Base-by-base conservation (phyloP, 2,797 vertebrate genomes). In the Sebastes trivittatus region DNA sequence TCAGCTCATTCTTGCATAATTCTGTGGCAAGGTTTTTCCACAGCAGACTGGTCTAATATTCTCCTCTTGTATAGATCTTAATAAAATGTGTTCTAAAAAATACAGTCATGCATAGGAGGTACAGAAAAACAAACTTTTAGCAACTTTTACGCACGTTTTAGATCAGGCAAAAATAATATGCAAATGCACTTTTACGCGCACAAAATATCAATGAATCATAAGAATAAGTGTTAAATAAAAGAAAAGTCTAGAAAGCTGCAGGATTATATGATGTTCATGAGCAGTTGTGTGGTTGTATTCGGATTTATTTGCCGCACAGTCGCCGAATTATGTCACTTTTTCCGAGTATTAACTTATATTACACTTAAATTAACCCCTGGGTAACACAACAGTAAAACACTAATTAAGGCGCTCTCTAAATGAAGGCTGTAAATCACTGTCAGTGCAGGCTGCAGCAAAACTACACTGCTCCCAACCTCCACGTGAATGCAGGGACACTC, bases 371-470 rank as follows among this genome's bases (percentile, higher is more conserved):
- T 93, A 92, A 92, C 87, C 85, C 84, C 66, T 68, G 89, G 82
- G 86, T 75, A 87, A 89, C 75, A 77, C 85, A 81, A 94, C 93
- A 91, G 85, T 90, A 95, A 94, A 94, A 94, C 90, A 92, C 87
- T 95, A 95, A 94, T 95, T 94, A 95, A 93, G 85, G 86, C 82
- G 76, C 82, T 87, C 84, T 93, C 90, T 89, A 94, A 95, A 95
- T 92, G 88, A 94, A 93, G 82, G 90, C 49, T 90, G 86, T 92
- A 92, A 94, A 94, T 95, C 93, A 87, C 80, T 88, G 80, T 77
- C 81, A 83, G 72, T 38, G 65, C 72, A 58, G 81, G 30, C 74
- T 80, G 82, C 56, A 86, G 82, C 74, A 71, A 66, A 67, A 74
- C 72, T 61, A 76, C 77, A 82, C 76, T 74, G 67, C 85, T 89